Base-by-base conservation (phyloP, 2,888 invertebrate species). In the Heliconius sara region DNA sequence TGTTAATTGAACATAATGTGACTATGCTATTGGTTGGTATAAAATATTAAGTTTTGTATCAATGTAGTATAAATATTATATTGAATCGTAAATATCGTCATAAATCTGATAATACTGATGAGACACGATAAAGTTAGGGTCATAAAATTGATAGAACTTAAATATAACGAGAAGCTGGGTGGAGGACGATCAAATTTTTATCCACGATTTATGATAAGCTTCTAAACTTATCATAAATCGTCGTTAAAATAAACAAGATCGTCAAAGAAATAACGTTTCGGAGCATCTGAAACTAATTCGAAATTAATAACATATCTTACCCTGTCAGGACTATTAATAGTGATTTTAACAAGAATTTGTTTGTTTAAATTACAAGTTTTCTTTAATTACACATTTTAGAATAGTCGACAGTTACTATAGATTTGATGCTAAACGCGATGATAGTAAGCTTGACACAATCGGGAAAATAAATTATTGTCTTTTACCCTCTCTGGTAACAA, bases 41-140 rank as follows among this genome's bases (percentile, higher is more conserved):
- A 63, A 68, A 70, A 16, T 60, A 10, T 39, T 39, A 9, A 22
- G 0, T 30, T n/a, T 39, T 43, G 27, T 13, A 43, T 25, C 13
- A 16, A 25, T 27, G 4, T 25, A 43, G 25, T 27, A 47, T 16
- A 43, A 68, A 43, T 13, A 68, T 67, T 34, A 34, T 43, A 68
- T 70, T 27, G 25, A 70, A 70, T 47, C 43, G 43, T 70, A 70
- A 47, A 70, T 47, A 70, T 3, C 16, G 70, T 47, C 43, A 47
- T 70, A 70, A 70, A 74, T 84, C 43, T 78, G 80, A 79, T 83
- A 81, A 85, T 83, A 70, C 77, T 79, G 74, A 80, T 75, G 39
- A 71, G 72, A 39, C 66, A 73, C 57, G 47, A 72, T 73, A 34
- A 71, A 76, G 25, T 47, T 60, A 39, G 27, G 75, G 10, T 73